Evolutionary conservation across 2,113 vertebrate genomes (phyloP), one percentile per base, ranked within the genome.

Genomic region (Ptilorrhoa leucosticta): DNA sequence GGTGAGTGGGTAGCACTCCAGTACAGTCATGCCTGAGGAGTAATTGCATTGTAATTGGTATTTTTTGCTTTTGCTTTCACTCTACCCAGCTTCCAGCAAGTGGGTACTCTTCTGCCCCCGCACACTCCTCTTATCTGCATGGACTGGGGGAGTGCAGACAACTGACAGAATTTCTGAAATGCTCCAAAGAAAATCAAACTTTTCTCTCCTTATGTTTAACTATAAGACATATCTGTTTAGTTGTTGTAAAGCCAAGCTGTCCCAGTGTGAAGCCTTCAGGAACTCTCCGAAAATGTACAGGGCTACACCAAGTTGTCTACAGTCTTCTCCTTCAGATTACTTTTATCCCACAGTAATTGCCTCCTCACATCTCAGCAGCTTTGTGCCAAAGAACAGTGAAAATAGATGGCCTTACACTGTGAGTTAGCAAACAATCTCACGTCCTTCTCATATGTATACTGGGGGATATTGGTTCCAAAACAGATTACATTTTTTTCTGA

Each of bases 1-100:
- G 87, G 91, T 96, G 93, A 96, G 95, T 96, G 94, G 96, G 95
- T 65, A 93, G 91, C 39, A 69, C 51, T 70, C 75, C 61, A 54
- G 83, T 54, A 91, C 81, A 89, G 51, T 95, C 87, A 94, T 82
- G 81, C 91, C 78, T 89, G 81, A 83, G 66, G 40, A 95, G 28
- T 68, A 95, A 95, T 93, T 87, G 65, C 70, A 85, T 71, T 76
- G 91, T 84, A 94, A 95, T 87, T 76, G n/a, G 81, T 65, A 18
- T 76, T 79, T 94, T 82, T 87, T 87, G 37, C 45, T 82, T 89
- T 93, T 2, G 4, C 72, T 82, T 37, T 93, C 76, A 28, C 26
- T 72, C 54, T 60, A 42, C 15, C 22, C 73, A 47, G 51, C 81
- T 94, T 78, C 40, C 80, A 95, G 81, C 73, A 72, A 84, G 53